phyloP scores from a whole-genome alignment of 2,888 invertebrate species.

The Dicycla oo region DNA sequence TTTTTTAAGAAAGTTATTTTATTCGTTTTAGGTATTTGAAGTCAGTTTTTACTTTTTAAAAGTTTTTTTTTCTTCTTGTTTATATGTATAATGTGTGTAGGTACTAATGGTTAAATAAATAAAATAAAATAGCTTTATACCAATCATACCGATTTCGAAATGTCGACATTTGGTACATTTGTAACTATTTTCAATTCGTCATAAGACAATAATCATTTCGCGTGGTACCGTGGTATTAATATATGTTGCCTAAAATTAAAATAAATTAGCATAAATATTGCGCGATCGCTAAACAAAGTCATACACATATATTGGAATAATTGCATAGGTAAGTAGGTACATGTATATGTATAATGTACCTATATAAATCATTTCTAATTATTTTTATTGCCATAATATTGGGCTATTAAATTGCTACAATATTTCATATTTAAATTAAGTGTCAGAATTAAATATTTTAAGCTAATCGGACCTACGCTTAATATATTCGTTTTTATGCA shows the following conservation, averaged over 20 bases:
- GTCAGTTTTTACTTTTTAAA: too few relatives aligned
- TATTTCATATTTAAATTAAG: slow-evolving; percentile 33
- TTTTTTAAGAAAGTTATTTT: too few relatives aligned
- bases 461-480: neutral
- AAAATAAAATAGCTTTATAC: too few relatives aligned
- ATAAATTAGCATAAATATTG: neutral
- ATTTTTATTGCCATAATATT: slow-evolving; percentile 10
- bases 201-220: neutral
- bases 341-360: neutral
- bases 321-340: neutral
- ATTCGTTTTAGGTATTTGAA: too few relatives aligned
- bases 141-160: neutral
- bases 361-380: slow-evolving; percentile 7
- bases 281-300: neutral
- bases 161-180: neutral
- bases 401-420: slow-evolving; percentile 9
- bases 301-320: slow-evolving; percentile 3
- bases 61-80: too few relatives aligned
- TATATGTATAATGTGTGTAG: too few relatives aligned
- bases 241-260: slow-evolving; percentile 20
- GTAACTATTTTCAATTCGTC: neutral
- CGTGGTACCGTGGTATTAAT: neutral
- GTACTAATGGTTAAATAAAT: too few relatives aligned
- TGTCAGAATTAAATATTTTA: slow-evolving; percentile 19
- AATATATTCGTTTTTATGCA: neutral